A percentile compares a stretch with the other conserved stretches of the same genome.
Conservation (phyloP, 1,140 invertebrate species). For the Chymomyza costata region DNA sequence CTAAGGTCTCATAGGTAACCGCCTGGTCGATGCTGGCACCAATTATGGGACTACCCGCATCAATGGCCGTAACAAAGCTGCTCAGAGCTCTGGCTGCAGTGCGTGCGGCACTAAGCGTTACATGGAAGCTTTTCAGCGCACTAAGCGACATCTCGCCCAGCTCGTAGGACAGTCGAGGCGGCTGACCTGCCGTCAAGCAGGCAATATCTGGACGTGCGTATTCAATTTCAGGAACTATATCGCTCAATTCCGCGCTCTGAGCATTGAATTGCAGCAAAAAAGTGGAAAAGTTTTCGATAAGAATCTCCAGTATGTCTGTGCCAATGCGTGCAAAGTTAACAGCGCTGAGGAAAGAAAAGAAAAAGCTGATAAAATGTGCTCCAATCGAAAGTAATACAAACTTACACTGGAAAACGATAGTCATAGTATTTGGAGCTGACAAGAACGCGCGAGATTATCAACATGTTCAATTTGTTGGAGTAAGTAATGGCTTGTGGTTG, state of each 20-base stretch:
- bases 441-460: conserved; percentile 54
- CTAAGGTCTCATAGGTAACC: conserved; percentile 60
- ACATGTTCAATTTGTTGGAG: conserved; percentile 67
- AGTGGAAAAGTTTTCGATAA: conserved; percentile 58
- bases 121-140: conserved; percentile 62
- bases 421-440: conserved; percentile 64
- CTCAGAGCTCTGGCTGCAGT: conserved; percentile 56
- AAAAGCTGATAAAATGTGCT: neutral
- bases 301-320: conserved; percentile 59
- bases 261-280: conserved; percentile 69
- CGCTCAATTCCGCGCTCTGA: conserved; percentile 44
- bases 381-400: conserved; percentile 5
- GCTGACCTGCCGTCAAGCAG: conserved; percentile 49
- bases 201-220: conserved; percentile 55
- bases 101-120: conserved; percentile 59
- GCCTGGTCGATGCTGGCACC: conserved; percentile 58
- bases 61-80: conserved; percentile 59
- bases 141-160: conserved; percentile 42
- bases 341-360: conserved; percentile 31
- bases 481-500: conserved; percentile 56
- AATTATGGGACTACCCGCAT: conserved; percentile 54
- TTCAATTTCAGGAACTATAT: conserved; percentile 38
- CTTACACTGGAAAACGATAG: conserved; percentile 68
- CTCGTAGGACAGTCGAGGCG: conserved; percentile 42
- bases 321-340: conserved; percentile 73